Evolutionary conservation across 2,888 invertebrate genomes (phyloP), one percentile per base, ranked within the genome.

Genomic region (Micropterix aruncella): DNA sequence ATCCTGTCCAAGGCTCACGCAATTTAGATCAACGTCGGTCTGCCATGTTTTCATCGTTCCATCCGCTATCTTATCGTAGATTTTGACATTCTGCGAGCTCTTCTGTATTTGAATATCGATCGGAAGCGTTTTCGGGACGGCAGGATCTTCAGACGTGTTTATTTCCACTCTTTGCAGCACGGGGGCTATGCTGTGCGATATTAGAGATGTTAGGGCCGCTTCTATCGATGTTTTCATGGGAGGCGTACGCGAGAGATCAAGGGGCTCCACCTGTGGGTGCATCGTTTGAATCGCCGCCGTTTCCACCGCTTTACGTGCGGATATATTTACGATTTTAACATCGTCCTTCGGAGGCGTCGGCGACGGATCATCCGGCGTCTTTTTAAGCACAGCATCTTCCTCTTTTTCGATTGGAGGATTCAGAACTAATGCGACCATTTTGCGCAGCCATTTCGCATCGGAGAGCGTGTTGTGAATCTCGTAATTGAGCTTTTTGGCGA

Each of bases 1-100:
- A 55, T 77, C 78, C 53, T 77, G 75, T 0, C 78, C 78, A 16
- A 77, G 59, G 44, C 76, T 75, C 52, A 77, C 74, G 53, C 75
- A 76, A 45, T 74, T 73, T 46, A 77, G 62, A 54, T 78, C 77
- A 55, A 73, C 64, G 36, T 75, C 74, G 1, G 75, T 73, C 45
- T 74, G 70, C 76, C 77, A 78, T 3, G 75, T 77, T 55, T 73
- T 74, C 2, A 70, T 65, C 49, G 65, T 70, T 1, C 71, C 71
- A 60, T 71, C 71, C 54, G 70, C 64, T 50, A 72, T 61, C 45
- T 67, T 61, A 47, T 72, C 70, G 57, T 72, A 70, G 40, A 71
- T 70, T 51, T 71, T 72, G 9, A 72, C 71, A 44, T 51, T 48
- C n/a, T 38, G 38, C 4, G 42, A 18, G 36, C 50, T 51, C 3